Evolutionary conservation across 2,888 invertebrate genomes (phyloP).

Genomic region (Acleris holmiana): DNA sequence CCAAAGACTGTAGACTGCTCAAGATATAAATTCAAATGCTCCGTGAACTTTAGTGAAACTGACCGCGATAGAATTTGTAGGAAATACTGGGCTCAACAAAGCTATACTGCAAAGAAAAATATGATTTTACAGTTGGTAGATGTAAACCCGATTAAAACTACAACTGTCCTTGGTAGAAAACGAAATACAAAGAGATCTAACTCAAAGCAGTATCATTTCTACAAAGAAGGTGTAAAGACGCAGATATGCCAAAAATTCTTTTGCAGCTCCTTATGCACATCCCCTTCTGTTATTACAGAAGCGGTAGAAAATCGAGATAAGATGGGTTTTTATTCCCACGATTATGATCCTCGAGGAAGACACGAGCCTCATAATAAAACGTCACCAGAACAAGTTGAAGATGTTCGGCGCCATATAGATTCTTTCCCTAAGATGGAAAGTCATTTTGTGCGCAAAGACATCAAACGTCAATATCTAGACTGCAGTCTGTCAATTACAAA

Average conservation of each 20-base stretch:
- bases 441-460: slow-evolving; percentile 19
- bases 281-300: slow-evolving; percentile 13
- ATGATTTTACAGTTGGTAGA: no score
- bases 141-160: no score
- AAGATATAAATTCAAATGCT: no score
- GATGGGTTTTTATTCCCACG: not conserved
- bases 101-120: no score
- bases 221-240: not conserved
- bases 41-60: no score
- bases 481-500: slow-evolving; percentile 10
- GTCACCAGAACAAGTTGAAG: slow-evolving; percentile 11
- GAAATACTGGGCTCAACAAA: no score
- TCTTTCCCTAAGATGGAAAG: slow-evolving; percentile 25
- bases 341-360: slow-evolving; percentile 11
- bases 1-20: no score
- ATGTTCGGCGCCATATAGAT: slow-evolving; percentile 12
- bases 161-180: no score
- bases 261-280: slow-evolving; percentile 11
- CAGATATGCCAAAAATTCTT: slow-evolving; percentile 27
- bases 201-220: no score
- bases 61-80: no score
- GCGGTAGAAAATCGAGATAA: slow-evolving; percentile 16
- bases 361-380: slow-evolving; percentile 16
- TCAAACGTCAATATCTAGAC: slow-evolving; percentile 20
- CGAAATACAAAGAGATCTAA: no score